Evolutionary conservation across 2,888 invertebrate genomes (phyloP).

Genomic region (Mesochorus sp.): DNA sequence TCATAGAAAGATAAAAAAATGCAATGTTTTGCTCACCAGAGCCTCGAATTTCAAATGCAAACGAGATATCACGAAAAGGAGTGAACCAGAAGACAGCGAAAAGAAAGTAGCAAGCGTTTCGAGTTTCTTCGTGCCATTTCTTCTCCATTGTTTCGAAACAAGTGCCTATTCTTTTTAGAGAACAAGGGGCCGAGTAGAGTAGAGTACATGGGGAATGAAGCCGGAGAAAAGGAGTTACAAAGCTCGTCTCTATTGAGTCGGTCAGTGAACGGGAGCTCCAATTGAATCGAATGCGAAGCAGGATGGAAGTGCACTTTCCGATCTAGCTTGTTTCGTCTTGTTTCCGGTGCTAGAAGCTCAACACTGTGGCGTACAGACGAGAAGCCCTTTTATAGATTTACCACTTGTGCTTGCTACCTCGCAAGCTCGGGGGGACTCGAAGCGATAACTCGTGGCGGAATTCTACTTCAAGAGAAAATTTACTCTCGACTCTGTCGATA

Average conservation of each 20-base stretch:
- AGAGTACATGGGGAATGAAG: background rate
- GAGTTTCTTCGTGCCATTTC: conserved; percentile 23
- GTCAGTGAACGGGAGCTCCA: conserved; percentile 68
- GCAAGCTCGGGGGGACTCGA: too few relatives aligned
- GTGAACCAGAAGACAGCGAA: background rate
- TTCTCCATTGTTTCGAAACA: conserved; percentile 9
- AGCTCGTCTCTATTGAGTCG: conserved; percentile 62
- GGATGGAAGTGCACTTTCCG: conserved; percentile 72
- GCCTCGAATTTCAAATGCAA: background rate
- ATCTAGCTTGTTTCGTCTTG: conserved; percentile 69
- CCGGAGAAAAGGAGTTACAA: background rate
- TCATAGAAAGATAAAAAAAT: too few relatives aligned
- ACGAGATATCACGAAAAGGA: background rate
- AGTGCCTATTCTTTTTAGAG: conserved; percentile 20
- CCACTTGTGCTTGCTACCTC: too few relatives aligned
- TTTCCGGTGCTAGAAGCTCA: conserved; percentile 49
- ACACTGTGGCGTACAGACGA: conserved; percentile 11
- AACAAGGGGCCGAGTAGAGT: background rate
- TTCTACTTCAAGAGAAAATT: too few relatives aligned
- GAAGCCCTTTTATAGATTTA: conserved; percentile 6
- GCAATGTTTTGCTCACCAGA: too few relatives aligned
- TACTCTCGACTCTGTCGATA: too few relatives aligned
- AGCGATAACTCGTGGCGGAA: too few relatives aligned
- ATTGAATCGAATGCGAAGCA: conserved; percentile 74
- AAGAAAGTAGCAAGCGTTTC: background rate